Evolutionary conservation across 2,888 invertebrate genomes (phyloP).

Genomic region (Stratiomys singularior): DNA sequence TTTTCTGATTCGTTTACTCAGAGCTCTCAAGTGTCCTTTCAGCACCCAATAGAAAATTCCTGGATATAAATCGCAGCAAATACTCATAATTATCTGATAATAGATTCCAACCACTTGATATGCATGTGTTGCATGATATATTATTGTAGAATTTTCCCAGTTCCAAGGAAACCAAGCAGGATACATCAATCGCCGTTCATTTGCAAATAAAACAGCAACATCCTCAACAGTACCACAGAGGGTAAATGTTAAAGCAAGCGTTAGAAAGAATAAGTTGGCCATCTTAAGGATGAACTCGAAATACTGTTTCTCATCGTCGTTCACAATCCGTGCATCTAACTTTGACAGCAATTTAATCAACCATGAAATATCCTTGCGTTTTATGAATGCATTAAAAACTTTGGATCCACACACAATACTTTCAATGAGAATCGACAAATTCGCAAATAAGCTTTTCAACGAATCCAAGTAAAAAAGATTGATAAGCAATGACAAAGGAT

Average conservation of each 20-base stretch:
- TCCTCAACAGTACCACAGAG: background rate
- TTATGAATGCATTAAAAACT: background rate
- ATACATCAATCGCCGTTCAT: background rate
- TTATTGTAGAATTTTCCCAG: background rate
- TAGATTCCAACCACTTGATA: background rate
- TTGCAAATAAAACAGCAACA: background rate
- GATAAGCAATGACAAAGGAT: too few species aligned
- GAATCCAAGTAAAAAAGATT: background rate
- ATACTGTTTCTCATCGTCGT: background rate
- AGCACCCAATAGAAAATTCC: background rate
- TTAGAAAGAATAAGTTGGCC: background rate
- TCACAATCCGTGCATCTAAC: background rate
- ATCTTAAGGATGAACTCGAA: background rate
- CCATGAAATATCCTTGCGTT: background rate
- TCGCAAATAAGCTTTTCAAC: background rate
- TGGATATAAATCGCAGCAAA: background rate
- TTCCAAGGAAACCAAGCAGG: constrained; percentile 1
- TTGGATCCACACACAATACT: background rate
- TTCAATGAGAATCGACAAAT: background rate
- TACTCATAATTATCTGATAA: background rate
- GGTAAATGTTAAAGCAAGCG: background rate
- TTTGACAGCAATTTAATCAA: background rate
- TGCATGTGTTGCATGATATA: background rate
- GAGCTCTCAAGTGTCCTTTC: background rate
- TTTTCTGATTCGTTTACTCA: background rate